These are phyloP conservation scores for Cirrhinus mrigala DNA, from an alignment of 2,797 vertebrate species.

Conservation along the genomic window DNA sequence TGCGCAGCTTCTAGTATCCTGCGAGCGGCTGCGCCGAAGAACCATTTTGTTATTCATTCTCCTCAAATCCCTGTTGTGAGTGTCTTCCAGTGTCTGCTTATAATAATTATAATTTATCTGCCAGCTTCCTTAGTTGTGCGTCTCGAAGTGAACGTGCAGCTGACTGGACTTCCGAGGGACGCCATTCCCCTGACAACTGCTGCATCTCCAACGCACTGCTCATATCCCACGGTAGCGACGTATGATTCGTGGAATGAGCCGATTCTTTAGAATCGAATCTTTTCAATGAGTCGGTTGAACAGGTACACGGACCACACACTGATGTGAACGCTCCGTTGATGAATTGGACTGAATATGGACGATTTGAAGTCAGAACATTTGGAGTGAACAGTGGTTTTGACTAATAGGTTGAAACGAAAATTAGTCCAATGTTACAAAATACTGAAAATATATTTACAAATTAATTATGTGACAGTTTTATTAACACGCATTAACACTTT, in stretches of 20 bases:
- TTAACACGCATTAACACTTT: background rate
- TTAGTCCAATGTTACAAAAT: background rate
- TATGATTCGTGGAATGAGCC: conserved; percentile 35
- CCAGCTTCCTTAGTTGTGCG: background rate
- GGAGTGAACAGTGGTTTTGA: background rate
- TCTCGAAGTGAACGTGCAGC: conserved; percentile 31
- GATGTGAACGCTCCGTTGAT: too few species aligned
- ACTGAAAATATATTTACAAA: background rate
- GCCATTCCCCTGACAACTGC: conserved; percentile 65
- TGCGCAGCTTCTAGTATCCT: conserved; percentile 40
- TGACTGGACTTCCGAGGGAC: conserved; percentile 38
- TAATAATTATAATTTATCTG: background rate
- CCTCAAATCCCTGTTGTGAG: background rate
- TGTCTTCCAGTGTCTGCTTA: background rate
- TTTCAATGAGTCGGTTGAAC: background rate
- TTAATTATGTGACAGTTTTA: background rate
- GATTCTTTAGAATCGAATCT: conserved; percentile 11
- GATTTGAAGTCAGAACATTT: background rate
- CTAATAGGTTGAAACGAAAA: background rate
- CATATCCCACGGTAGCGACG: background rate
- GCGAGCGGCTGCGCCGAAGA: background rate
- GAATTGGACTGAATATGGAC: background rate
- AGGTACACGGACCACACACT: background rate
- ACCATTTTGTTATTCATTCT: conserved; percentile 21
- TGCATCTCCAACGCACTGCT: conserved; percentile 42